Evolutionary conservation across 2,113 vertebrate genomes (phyloP), one percentile per base, ranked within the genome.

Genomic region (Myrmecophaga tridactyla): DNA sequence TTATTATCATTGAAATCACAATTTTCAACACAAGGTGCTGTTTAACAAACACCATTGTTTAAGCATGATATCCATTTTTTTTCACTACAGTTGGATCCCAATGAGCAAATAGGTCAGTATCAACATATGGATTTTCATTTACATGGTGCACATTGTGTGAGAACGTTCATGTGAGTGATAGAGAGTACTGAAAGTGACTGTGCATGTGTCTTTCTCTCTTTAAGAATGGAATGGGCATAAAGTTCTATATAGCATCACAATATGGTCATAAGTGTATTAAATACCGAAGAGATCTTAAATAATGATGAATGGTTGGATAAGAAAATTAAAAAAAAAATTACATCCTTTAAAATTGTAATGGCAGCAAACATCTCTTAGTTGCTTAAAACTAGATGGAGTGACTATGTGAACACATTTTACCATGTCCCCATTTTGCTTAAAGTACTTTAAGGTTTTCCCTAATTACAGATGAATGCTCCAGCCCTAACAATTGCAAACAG

Each of bases 1-100:
- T 95, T 91, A 63, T 70, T 91, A 63, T 78, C 43, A 65, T 70
- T 93, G 36, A 94, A 36, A 48, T 90, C 48, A 76, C 70, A 53
- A 56, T 86, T 94, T 94, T 89, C 39, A 76, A 62, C 41, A 81
- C 34, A 87, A 90, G 89, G 17, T 25, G 70, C 20, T 76, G 81
- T 75, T 56, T 53, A 91, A 60, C 36, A 86, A 41, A 36, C 27
- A 14, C 77, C 25, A 36, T 60, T 65, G n/a, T 70, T 84, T 60
- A 48, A 92, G 39, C 21, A 29, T 3, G 78, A 25, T 11, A 72
- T 77, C 15, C n/a, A n/a, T 25, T 31, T 1, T 31, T 83, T 78
- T 84, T 67, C 15, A 60, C 29, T 46, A 43, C 2, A 80, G 1
- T 63, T 86, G 75, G 15, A 10, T 81, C n/a, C 20, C 78, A 84